These are phyloP conservation scores for Microplitis deprimator DNA, from an alignment of 2,888 invertebrate species.

Conservation along the genomic window DNA sequence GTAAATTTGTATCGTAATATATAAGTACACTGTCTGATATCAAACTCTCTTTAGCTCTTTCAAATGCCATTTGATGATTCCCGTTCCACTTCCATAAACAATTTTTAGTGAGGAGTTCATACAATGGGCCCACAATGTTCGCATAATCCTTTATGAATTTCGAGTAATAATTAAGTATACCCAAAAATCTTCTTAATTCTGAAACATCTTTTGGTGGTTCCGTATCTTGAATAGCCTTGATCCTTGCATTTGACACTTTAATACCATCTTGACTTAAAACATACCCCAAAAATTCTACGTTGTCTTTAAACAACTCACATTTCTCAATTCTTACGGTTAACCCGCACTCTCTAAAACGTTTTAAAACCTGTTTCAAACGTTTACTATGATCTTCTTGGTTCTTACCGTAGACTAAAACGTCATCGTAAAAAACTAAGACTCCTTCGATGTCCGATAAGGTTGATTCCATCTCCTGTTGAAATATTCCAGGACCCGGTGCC, in stretches of 20 bases:
- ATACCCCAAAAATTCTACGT: conserved; percentile 44
- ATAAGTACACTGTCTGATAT: conserved; percentile 14
- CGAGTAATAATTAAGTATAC: conserved; percentile 38
- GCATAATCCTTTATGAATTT: conserved; percentile 19
- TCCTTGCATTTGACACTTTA: conserved; percentile 18
- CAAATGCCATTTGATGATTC: background rate
- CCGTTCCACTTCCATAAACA: background rate
- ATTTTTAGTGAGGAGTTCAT: background rate
- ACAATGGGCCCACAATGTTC: background rate
- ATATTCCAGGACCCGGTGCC: conserved; percentile 34
- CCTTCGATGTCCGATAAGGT: conserved; percentile 23
- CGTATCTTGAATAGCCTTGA: conserved; percentile 33
- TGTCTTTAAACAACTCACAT: conserved; percentile 49
- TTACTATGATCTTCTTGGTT: conserved; percentile 14
- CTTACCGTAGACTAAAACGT: conserved; percentile 15
- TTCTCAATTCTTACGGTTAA: conserved; percentile 53
- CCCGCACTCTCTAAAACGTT: conserved; percentile 18
- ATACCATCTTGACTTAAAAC: conserved; percentile 34
- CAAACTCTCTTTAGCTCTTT: background rate
- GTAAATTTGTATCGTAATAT: conserved; percentile 32
- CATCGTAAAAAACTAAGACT: conserved; percentile 37
- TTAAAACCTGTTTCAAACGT: conserved; percentile 8
- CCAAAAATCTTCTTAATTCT: conserved; percentile 35
- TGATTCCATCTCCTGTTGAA: conserved; percentile 37
- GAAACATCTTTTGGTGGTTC: conserved; percentile 24